These are phyloP conservation scores for Abrostola tripartita DNA, from an alignment of 2,888 invertebrate genomes.

Conservation along the genomic window DNA sequence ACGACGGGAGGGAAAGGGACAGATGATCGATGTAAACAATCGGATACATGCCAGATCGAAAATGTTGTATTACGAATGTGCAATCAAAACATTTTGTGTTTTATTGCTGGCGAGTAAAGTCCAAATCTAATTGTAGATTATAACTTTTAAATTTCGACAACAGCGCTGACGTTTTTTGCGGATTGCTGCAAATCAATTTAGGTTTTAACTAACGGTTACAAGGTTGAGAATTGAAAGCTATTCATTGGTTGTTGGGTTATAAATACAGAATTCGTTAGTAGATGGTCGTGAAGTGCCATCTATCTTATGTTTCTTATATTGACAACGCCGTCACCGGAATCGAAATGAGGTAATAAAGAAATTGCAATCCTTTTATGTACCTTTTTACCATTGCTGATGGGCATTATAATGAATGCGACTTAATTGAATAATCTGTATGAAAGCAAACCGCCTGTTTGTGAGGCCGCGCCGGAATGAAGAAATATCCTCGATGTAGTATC, in stretches of 20 bases:
- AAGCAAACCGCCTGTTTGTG: slow-evolving; percentile 60
- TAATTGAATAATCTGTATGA: slow-evolving; percentile 73
- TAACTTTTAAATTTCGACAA: slow-evolving; percentile 54
- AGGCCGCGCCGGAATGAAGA: slow-evolving; percentile 45
- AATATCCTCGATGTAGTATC: slow-evolving; percentile 30
- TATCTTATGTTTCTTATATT: slow-evolving; percentile 79
- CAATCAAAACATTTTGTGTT: slow-evolving; percentile 50
- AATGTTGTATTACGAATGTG: slow-evolving; percentile 51
- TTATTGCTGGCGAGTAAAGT: slow-evolving; percentile 33
- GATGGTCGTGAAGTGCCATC: slow-evolving; percentile 72
- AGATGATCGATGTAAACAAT: slow-evolving; percentile 74
- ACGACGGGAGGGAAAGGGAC: slow-evolving; percentile 58
- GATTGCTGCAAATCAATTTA: slow-evolving; percentile 18
- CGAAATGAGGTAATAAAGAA: slow-evolving; percentile 79
- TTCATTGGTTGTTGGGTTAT: slow-evolving; percentile 25
- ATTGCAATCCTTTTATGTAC: slow-evolving; percentile 75
- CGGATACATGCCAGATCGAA: slow-evolving; percentile 48
- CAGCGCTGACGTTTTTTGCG: slow-evolving; percentile 19
- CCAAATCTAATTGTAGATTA: slow-evolving; percentile 32
- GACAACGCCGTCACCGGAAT: slow-evolving; percentile 73
- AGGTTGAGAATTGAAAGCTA: slow-evolving; percentile 18
- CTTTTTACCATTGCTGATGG: slow-evolving; percentile 68
- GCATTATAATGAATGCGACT: slow-evolving; percentile 69
- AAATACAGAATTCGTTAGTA: slow-evolving; percentile 67
- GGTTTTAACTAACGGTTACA: rapidly evolving